Evolutionary conservation across 1,140 invertebrate genomes (phyloP), one percentile per base, ranked within the genome.

Genomic region (Luehdorfia chinensis): DNA sequence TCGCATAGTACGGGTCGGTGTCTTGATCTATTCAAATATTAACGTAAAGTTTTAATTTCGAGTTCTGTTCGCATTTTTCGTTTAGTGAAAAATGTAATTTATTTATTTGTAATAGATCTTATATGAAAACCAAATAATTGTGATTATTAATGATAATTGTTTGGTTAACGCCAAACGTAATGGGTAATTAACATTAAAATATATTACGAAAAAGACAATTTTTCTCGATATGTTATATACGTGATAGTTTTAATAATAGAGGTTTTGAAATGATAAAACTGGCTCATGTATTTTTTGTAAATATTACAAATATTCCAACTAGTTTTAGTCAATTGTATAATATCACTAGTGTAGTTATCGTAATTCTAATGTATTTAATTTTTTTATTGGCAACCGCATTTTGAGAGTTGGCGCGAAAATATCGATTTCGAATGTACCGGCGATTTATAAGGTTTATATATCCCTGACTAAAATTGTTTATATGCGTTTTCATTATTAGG

Each of bases 251-350:
- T n/a, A n/a, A n/a, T n/a, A 7, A 9, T n/a, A 27, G 25, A 27
- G 44, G 52, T 54, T 41, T 52, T 16, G 12, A 47, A 19, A 34
- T 12, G 5, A 46, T 28, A 50, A 47, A 56, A 46, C 31, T 71
- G 41, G 59, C 58, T 71, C 60, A 31, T 60, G 55, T 65, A 65
- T 55, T 62, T 70, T 74, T 74, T 79, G 66, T 76, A 76, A 77
- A 76, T 76, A 83, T 68, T 55, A 69, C 47, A 68, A 74, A 67
- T 75, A 79, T 83, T 79, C 75, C 75, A 79, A 59, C 67, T 81
- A 75, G 70, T 57, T 48, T 60, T 81, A 83, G 78, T 65, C 54
- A 62, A 69, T 67, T 83, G 75, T 83, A 79, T 77, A 57, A 70
- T 78, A 76, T 68, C 51, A 56, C 45, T 77, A 77, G 75, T 33